phyloP scores from a whole-genome alignment of 1,140 invertebrate genomes.

The Drosophila serrata region DNA sequence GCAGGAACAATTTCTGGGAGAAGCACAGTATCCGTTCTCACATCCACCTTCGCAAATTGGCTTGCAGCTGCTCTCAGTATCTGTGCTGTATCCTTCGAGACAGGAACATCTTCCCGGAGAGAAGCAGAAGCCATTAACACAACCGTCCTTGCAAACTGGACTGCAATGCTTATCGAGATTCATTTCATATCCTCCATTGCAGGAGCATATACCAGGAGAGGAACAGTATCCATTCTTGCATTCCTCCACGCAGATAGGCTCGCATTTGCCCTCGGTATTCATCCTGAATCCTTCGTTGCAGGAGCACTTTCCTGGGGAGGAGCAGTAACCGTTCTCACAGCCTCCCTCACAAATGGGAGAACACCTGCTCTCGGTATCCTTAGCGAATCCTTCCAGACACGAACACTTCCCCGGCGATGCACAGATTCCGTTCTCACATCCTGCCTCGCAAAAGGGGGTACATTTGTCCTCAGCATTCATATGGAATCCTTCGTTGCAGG shows the following conservation, averaged over 20 bases:
- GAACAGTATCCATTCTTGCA: conserved; percentile 50
- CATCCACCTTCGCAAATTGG: neutral
- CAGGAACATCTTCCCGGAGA: conserved; percentile 26
- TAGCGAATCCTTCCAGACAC: neutral
- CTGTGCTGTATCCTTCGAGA: conserved; percentile 10
- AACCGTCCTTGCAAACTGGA: neutral
- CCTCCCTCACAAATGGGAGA: neutral
- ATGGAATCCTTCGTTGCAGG: conserved; percentile 13
- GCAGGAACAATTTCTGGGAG: neutral
- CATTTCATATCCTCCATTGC: conserved; percentile 1
- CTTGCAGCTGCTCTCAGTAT: conserved; percentile 2
- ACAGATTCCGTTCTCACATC: no score
- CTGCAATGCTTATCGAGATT: neutral
- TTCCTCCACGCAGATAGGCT: conserved; percentile 35
- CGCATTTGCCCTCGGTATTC: conserved; percentile 6
- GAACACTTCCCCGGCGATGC: no score
- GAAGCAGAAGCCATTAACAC: conserved; percentile 18
- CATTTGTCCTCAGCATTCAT: neutral
- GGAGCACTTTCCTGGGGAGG: neutral
- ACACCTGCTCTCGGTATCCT: conserved; percentile 16
- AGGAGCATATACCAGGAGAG: conserved; percentile 19
- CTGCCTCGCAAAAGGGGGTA: no score
- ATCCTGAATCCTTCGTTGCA: neutral
- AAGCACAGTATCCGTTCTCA: neutral
- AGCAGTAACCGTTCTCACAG: neutral